A percentile compares a stretch with the other conserved stretches of the same genome.
Evolutionary conservation across 2,888 invertebrate species (phyloP).

Genomic region (Baccha elongata): DNA sequence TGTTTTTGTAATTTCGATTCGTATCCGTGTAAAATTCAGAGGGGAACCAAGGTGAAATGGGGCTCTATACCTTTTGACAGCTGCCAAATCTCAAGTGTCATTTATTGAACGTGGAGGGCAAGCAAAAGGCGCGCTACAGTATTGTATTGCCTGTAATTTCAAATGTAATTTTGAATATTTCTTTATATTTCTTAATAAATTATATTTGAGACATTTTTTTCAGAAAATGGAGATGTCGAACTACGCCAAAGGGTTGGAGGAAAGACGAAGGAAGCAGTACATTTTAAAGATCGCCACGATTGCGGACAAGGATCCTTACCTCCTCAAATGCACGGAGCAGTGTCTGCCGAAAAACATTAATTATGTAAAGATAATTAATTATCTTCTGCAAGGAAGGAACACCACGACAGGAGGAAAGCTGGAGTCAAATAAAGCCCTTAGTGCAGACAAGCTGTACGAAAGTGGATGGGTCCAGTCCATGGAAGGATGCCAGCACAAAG

Average conservation of each 20-base stretch:
- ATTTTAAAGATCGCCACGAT: neutral
- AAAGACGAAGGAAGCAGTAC: neutral
- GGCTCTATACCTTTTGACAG: no score
- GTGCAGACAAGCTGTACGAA: neutral
- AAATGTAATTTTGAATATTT: no score
- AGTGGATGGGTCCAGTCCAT: neutral
- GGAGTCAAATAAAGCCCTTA: neutral
- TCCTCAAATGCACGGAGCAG: neutral
- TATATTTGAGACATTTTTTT: no score
- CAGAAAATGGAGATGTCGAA: neutral
- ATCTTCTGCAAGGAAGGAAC: neutral
- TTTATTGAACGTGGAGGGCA: no score
- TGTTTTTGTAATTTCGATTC: no score
- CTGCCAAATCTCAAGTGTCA: no score
- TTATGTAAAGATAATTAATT: neutral
- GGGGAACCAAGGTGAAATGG: no score
- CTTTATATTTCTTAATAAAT: no score
- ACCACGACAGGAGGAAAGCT: neutral
- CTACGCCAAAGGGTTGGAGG: neutral
- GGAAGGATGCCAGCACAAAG: neutral
- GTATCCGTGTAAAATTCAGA: no score
- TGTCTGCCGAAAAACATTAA: neutral
- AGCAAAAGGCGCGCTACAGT: no score
- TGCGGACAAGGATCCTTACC: neutral
- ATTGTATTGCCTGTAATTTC: no score